Base-by-base conservation (phyloP, 2,113 vertebrate genomes). In the Meles meles region DNA sequence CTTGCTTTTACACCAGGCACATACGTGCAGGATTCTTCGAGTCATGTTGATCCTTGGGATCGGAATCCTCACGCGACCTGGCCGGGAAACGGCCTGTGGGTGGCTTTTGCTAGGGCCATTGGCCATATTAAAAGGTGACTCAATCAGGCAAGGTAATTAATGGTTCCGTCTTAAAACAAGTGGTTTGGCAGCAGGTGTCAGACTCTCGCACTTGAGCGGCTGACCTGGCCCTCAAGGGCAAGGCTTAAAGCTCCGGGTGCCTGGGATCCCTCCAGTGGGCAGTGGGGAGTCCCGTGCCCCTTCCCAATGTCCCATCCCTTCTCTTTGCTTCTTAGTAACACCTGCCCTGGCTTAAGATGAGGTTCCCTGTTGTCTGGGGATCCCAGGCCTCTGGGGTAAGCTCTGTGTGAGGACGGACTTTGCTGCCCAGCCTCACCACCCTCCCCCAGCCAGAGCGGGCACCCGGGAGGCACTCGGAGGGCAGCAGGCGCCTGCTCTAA, bases 401-500 rank as follows among this genome's bases (percentile, higher is more conserved):
- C 34, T 61, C 21, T 15, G 71, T 10, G 72, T 3, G 20, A 27
- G 49, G 34, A 55, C 34, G 11, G 31, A 10, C 39, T 90, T 10
- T 9, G 5, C 59, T 20, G 42, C 37, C 69, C 11, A 13, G 21
- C 20, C 17, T 13, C 17, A 10, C 63, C 37, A 11, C 2, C 2
- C 15, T 11, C 59, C 27, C 79, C 44, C 47, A 72, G 44, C 71
- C 92, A 25, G 88, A 18, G 4, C 31, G 7, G 29, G 42, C 25
- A 15, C 23, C 23, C 0, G 3, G 27, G 1, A 4, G 27, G 31
- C 5, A 13, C 59, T 89, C 59, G 1, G 34, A 39, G 27, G 1
- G 0, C 2, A 21, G 86, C 17, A n/a, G 29, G 12, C 29, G 4
- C 20, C 0, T 0, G 13, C 52, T 1, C 2, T 7, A 39, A 31